These are phyloP conservation scores for Hiodon alosoides DNA, from an alignment of 2,113 vertebrate species.

Conservation along the genomic window DNA sequence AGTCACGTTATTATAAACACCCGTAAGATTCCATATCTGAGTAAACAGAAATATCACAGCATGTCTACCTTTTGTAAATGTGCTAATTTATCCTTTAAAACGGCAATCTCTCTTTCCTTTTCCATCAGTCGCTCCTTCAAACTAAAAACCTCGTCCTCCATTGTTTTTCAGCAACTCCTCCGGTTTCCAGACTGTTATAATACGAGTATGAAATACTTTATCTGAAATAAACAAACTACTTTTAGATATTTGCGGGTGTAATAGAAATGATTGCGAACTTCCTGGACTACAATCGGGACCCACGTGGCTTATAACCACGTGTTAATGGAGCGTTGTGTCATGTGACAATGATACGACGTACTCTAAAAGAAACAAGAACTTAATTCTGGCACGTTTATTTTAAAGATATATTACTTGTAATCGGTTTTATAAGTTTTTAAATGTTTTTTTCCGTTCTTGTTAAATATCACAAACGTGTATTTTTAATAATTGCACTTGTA, in stretches of 20 bases:
- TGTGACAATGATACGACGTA: neutral
- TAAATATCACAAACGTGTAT: too few relatives aligned
- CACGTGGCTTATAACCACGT: constrained; percentile 23
- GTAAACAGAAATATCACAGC: neutral
- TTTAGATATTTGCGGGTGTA: neutral
- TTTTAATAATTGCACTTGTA: too few relatives aligned
- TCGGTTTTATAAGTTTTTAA: too few relatives aligned
- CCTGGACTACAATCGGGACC: constrained; percentile 16
- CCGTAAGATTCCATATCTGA: too few relatives aligned
- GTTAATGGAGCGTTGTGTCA: neutral
- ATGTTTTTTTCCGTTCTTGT: too few relatives aligned
- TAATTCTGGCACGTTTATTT: too few relatives aligned
- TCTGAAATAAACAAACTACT: neutral
- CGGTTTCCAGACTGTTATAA: too few relatives aligned
- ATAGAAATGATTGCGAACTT: constrained; percentile 1
- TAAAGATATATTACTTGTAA: too few relatives aligned
- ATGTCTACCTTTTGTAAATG: constrained; percentile 48
- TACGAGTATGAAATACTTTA: too few relatives aligned
- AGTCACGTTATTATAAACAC: too few relatives aligned
- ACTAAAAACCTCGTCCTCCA: constrained; percentile 44
- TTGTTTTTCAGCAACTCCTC: constrained; percentile 17
- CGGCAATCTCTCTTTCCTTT: constrained; percentile 53
- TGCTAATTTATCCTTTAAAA: constrained; percentile 53
- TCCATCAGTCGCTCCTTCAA: constrained; percentile 52
- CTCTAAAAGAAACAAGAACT: neutral